Base-by-base conservation (phyloP, 2,113 vertebrate genomes). In the Castor canadensis region DNA sequence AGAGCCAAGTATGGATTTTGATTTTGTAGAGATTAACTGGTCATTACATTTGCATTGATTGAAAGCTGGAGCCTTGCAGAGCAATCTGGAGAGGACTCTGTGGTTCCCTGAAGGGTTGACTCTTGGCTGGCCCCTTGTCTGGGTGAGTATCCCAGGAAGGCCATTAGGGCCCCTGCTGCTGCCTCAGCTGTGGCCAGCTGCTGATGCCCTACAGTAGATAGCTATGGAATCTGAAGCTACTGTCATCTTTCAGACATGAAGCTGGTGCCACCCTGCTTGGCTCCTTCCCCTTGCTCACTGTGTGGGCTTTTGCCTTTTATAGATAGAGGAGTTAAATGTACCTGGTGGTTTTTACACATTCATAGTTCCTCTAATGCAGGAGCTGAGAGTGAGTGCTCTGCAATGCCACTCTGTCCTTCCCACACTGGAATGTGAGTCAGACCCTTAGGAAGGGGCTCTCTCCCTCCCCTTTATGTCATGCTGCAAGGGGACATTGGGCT, bases 1-100 rank as follows among this genome's bases (percentile, higher is more conserved):
- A 96, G 62, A 93, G 95, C 89, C 96, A 95, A 93, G 91, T 92
- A 95, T 97, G 95, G 97, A 96, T 98, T 98, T 98, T 97, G 95
- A 96, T 97, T 98, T 96, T 95, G 93, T 95, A 97, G 98, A 96
- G 97, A 98, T 98, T 96, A 98, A 93, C 96, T 97, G 83, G 96
- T 87, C 97, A 87, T 91, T 97, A 95, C 86, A 86, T 98, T 98
- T 97, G 73, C 91, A 95, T 58, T 47, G 76, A 88, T 9, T 43
- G 90, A 60, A 87, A 73, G 38, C 87, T 87, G 26, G 45, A 35
- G 77, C 30, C 16, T 40, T 43, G 38, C 20, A 45, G 38, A 35
- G 22, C 54, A 16, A 22, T 79, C 28, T 6, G 13, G 84, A 91
- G 52, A 66, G 71, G 66, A 54, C n/a, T 40, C 8, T 0, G 30